Conservation (phyloP, 2,113 vertebrate species). For the Oceanodroma tethys region DNA sequence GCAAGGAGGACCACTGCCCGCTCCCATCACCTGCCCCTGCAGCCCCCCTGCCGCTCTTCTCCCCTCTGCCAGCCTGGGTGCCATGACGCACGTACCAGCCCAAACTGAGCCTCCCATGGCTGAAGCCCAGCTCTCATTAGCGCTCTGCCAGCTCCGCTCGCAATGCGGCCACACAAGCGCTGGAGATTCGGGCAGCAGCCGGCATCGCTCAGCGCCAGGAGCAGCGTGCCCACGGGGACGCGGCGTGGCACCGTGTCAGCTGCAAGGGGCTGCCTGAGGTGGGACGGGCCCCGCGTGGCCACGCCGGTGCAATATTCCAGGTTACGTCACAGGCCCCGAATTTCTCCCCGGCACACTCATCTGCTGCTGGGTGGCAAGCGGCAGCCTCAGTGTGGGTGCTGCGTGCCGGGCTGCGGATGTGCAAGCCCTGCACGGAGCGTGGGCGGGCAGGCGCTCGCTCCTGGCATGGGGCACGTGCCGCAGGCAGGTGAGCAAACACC, state of each 20-base stretch:
- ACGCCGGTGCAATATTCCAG: not conserved
- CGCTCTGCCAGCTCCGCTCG: not conserved
- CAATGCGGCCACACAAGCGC: accelerated
- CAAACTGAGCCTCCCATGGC: not conserved
- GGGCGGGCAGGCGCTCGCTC: not conserved
- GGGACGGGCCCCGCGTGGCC: no score
- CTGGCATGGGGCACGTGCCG: not conserved
- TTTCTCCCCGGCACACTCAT: accelerated
- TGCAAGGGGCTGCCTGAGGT: not conserved
- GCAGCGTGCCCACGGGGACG: not conserved
- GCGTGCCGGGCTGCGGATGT: not conserved
- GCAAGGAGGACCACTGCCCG: accelerated
- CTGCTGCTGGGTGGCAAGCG: not conserved
- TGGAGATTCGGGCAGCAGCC: not conserved
- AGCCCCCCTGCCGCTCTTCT: accelerated
- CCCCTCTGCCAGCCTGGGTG: not conserved
- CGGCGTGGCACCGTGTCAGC: accelerated
- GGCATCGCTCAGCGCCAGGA: not conserved
- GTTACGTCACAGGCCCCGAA: not conserved
- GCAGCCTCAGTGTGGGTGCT: not conserved
- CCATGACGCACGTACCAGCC: not conserved
- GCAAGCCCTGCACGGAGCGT: not conserved
- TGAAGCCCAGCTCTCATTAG: not conserved
- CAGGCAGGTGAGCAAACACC: not conserved
- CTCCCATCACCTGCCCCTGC: not conserved